Conservation (phyloP, 2,888 invertebrate genomes). For the Trisateles emortualis region DNA sequence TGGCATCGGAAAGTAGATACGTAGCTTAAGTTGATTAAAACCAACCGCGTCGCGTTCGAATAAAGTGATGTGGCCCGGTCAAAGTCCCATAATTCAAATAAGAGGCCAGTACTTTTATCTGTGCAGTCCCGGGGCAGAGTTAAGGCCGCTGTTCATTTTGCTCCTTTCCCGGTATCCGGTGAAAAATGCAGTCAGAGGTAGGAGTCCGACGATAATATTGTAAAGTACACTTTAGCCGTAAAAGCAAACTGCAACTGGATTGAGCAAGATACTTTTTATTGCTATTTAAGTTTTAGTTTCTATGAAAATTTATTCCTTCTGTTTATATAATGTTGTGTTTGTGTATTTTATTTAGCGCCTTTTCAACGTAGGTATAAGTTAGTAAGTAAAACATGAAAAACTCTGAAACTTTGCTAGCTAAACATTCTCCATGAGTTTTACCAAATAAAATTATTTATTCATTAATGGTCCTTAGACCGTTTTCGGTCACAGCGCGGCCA, state of each 20-base stretch:
- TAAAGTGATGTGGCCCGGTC: slow-evolving; percentile 51
- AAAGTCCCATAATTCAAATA: slow-evolving; percentile 68
- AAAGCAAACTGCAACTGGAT: slow-evolving; percentile 50
- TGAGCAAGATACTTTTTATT: slow-evolving; percentile 48
- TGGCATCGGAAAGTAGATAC: slow-evolving; percentile 5
- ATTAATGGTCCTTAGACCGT: too few species aligned
- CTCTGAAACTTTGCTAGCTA: too few species aligned
- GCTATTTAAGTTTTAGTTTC: slow-evolving; percentile 43
- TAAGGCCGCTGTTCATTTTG: slow-evolving; percentile 65
- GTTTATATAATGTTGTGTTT: slow-evolving; percentile 8
- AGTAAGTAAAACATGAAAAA: too few species aligned
- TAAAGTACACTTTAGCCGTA: slow-evolving; percentile 62
- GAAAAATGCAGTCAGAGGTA: slow-evolving; percentile 63
- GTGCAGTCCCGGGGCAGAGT: slow-evolving; percentile 56
- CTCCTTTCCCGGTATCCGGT: slow-evolving; percentile 59
- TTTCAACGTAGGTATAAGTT: too few species aligned
- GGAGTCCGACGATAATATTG: slow-evolving; percentile 57
- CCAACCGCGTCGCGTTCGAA: slow-evolving; percentile 31
- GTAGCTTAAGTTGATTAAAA: slow-evolving; percentile 30
- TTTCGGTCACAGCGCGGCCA: too few species aligned
- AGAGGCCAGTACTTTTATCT: slow-evolving; percentile 68
- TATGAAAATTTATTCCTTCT: slow-evolving; percentile 37
- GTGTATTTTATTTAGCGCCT: slow-evolving; percentile 2
- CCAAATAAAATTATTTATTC: too few species aligned
- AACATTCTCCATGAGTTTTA: too few species aligned